phyloP scores from a whole-genome alignment of 2,888 invertebrate genomes.

The Himalopsyche anomala region DNA sequence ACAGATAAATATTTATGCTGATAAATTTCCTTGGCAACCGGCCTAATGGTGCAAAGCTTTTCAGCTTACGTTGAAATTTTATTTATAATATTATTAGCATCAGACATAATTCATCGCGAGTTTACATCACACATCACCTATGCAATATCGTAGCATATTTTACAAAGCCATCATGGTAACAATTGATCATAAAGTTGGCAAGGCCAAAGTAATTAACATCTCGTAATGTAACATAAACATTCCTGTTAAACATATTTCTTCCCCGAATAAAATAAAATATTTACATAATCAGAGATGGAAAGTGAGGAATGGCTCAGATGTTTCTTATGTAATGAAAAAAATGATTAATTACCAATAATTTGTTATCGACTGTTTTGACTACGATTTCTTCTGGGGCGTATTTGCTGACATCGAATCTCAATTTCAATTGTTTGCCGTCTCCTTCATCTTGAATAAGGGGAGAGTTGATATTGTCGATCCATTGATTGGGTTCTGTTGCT shows the following conservation, averaged over 20 bases:
- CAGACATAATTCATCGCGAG: conserved; percentile 54
- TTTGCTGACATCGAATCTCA: conserved; percentile 98
- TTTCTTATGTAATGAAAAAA: neutral
- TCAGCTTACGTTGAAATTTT: conserved; percentile 32
- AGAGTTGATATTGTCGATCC: conserved; percentile 91
- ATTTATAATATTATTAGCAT: conserved; percentile 44
- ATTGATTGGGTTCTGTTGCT: conserved; percentile 81
- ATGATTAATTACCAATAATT: conserved; percentile 86
- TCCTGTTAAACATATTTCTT: neutral
- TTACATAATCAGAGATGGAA: neutral
- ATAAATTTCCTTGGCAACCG: conserved; percentile 58
- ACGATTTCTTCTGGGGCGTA: conserved; percentile 98
- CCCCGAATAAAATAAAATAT: too few species aligned
- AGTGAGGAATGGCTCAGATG: conserved; percentile 43
- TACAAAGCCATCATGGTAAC: conserved; percentile 32
- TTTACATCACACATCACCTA: conserved; percentile 46
- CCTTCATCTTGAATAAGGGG: conserved; percentile 96
- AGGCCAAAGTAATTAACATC: neutral
- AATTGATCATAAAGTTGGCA: conserved; percentile 36
- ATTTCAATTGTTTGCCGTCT: conserved; percentile 94
- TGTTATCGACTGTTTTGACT: conserved; percentile 98
- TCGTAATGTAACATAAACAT: neutral
- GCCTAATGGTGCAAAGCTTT: conserved; percentile 61
- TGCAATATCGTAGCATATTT: conserved; percentile 41
- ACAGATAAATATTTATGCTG: conserved; percentile 39